Evolutionary conservation across 2,113 vertebrate genomes (phyloP).

Genomic region (Xiphorhynchus elegans): DNA sequence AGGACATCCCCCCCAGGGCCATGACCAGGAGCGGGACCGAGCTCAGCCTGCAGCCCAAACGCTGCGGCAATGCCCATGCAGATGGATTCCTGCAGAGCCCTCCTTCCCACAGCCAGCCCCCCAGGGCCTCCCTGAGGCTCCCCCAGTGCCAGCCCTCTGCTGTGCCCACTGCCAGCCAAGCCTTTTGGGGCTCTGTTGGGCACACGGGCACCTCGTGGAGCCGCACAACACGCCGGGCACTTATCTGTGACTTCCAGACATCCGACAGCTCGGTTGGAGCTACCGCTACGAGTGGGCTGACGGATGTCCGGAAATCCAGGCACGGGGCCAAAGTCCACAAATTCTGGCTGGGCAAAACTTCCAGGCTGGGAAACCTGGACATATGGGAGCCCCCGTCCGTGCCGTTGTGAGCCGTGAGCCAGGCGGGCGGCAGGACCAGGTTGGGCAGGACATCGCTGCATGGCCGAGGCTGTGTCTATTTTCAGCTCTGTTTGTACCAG

Average conservation of each 20-base stretch:
- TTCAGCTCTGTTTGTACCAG: background rate
- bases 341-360: background rate
- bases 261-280: background rate
- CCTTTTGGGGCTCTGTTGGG: background rate
- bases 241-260: background rate
- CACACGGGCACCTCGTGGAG: rapidly evolving
- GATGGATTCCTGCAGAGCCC: background rate
- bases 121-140: background rate
- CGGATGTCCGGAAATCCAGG: background rate
- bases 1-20: background rate
- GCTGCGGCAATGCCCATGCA: background rate
- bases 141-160: background rate
- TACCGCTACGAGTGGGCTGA: background rate
- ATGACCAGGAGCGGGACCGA: rapidly evolving
- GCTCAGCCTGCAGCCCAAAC: background rate
- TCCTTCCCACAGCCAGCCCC: background rate
- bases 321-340: background rate
- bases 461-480: background rate
- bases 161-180: background rate
- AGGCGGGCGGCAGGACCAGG: background rate
- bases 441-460: background rate
- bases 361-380: constrained; percentile 32
- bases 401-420: background rate
- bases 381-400: background rate
- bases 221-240: background rate